Conservation (phyloP, 2,113 vertebrate genomes). For the Lepidothrix coronata region DNA sequence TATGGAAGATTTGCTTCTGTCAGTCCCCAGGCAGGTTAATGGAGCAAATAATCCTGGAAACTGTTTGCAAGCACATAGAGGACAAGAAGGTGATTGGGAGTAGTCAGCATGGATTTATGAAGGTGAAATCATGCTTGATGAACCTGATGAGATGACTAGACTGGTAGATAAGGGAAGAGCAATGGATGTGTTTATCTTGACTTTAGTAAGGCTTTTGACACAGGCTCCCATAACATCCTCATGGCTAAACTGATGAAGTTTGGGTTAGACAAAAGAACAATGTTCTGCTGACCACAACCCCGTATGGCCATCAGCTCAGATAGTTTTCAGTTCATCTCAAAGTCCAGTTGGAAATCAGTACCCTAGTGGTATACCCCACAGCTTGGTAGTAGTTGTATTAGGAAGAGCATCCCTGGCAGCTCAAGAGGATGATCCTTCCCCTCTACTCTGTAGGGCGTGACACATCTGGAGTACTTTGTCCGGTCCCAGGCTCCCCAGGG, state of each 20-base stretch:
- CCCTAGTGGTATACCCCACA: background rate
- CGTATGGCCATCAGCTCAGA: no score
- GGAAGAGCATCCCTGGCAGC: background rate
- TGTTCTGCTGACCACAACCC: no score
- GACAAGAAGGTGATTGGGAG: background rate
- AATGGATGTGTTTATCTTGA: background rate
- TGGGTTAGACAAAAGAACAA: background rate
- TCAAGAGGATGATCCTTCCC: background rate
- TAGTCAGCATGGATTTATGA: background rate
- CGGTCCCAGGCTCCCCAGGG: background rate
- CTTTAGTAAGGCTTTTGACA: background rate
- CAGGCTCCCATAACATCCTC: background rate
- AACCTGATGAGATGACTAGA: background rate
- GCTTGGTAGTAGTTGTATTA: background rate
- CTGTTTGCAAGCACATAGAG: background rate
- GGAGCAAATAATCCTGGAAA: background rate
- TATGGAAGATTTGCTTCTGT: rapidly evolving
- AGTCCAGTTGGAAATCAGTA: background rate
- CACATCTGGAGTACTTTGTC: background rate
- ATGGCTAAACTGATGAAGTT: background rate
- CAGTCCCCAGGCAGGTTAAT: background rate
- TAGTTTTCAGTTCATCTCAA: no score
- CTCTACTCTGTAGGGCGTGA: rapidly evolving
- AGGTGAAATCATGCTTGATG: background rate
- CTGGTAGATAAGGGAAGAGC: background rate